phyloP scores from a whole-genome alignment of 2,797 vertebrate species.

The Malurus splendens region DNA sequence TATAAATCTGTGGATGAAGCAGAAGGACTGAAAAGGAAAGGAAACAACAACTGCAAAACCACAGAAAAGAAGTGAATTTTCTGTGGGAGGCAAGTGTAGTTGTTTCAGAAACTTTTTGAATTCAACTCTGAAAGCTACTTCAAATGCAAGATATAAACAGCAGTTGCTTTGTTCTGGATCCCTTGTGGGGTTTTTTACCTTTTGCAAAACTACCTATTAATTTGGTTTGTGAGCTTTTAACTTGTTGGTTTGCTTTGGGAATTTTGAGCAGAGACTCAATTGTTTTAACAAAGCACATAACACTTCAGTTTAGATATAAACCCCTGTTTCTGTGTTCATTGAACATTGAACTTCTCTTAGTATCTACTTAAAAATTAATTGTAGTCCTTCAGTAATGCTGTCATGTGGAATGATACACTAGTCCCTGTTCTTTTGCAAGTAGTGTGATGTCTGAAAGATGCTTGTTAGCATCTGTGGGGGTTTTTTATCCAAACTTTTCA shows the following conservation, averaged over 20 bases:
- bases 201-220: background rate
- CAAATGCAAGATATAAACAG: background rate
- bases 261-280: background rate
- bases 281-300: background rate
- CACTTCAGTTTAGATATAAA: background rate
- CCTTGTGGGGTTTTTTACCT: accelerated
- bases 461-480: accelerated
- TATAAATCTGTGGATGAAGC: background rate
- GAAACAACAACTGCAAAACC: background rate
- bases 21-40: background rate
- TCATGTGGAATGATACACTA: background rate
- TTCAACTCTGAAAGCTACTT: background rate
- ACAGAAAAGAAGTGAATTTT: background rate
- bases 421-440: background rate
- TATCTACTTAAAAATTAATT: background rate
- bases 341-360: background rate
- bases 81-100: background rate
- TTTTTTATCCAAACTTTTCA: background rate
- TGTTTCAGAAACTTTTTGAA: background rate
- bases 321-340: background rate
- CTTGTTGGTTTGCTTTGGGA: background rate
- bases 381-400: background rate
- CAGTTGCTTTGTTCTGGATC: background rate
- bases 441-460: background rate
- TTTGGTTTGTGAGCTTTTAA: background rate